Evolutionary conservation across 2,797 vertebrate species (phyloP), one percentile per base, ranked within the genome.

Genomic region (Periparus ater): DNA sequence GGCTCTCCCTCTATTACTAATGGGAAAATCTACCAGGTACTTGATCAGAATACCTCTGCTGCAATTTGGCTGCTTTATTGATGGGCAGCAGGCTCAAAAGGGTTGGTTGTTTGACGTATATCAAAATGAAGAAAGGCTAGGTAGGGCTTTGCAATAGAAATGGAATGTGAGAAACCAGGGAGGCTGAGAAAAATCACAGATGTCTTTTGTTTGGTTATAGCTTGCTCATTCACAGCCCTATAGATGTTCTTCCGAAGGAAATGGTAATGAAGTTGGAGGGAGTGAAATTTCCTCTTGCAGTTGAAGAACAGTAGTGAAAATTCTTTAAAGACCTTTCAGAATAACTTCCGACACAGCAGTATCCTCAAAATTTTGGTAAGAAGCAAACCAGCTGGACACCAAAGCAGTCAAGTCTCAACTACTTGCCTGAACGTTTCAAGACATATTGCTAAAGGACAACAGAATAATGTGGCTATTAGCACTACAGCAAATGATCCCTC

Each of bases 91-190:
- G 88, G 76, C 63, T 95, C 34, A 5, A 68, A 89, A 94, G 74
- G 36, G 62, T 7, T 85, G 47, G 38, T 87, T 92, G 85, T 93
- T 81, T 94, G 83, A 80, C 36, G 40, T 72, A 45, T 71, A 34
- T 85, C 68, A 90, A 96, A 96, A 91, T 85, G 92, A 97, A 95
- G 91, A 95, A 95, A 96, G 92, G 95, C 93, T 92, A 91, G 89
- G 91, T 81, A 94, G 92, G 96, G 94, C 88, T 94, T 95, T 89
- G 81, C n/a, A 82, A 93, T 8, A 83, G 85, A 88, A 93, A 75
- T 22, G 3, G 48, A 95, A 95, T 4, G 62, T 54, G 38, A 95
- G 58, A 72, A 93, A 87, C 67, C 76, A 85, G 60, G 30, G 74
- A 95, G 21, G 55, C 1, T 16, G 62, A 90, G n/a, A 36, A 96